A percentile compares a stretch with the other conserved stretches of the same genome.
Evolutionary conservation across 2,113 vertebrate species (phyloP).

Genomic region (Eolophus roseicapilla): DNA sequence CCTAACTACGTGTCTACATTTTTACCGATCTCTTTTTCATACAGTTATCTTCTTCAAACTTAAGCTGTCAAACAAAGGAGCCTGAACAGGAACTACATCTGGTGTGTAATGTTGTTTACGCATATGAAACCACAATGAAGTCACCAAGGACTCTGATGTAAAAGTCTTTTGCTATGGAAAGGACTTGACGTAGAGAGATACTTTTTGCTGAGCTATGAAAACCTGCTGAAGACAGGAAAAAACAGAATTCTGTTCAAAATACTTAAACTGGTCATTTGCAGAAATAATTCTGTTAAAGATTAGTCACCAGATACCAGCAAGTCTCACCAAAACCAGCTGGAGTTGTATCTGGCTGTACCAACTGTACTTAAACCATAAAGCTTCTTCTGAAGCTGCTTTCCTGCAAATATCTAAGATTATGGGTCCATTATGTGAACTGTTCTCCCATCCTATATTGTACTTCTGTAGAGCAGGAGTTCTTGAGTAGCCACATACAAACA

Average conservation of each 20-base stretch:
- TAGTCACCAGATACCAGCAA: background rate
- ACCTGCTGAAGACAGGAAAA: background rate
- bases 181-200: background rate
- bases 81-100: background rate
- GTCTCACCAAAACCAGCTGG: background rate
- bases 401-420: background rate
- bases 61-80: background rate
- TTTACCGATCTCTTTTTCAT: background rate
- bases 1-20: background rate
- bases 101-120: fast-evolving
- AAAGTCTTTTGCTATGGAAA: background rate
- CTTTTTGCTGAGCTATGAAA: background rate
- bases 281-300: background rate
- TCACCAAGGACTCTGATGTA: background rate
- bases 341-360: background rate
- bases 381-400: background rate
- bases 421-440: background rate
- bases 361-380: background rate
- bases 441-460: background rate
- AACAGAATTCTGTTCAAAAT: background rate
- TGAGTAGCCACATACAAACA: background rate
- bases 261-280: background rate
- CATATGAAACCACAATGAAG: slow-evolving; percentile 31
- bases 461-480: background rate
- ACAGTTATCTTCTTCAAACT: background rate